phyloP scores from a whole-genome alignment of 2,797 vertebrate species.

The Tapera naevia region DNA sequence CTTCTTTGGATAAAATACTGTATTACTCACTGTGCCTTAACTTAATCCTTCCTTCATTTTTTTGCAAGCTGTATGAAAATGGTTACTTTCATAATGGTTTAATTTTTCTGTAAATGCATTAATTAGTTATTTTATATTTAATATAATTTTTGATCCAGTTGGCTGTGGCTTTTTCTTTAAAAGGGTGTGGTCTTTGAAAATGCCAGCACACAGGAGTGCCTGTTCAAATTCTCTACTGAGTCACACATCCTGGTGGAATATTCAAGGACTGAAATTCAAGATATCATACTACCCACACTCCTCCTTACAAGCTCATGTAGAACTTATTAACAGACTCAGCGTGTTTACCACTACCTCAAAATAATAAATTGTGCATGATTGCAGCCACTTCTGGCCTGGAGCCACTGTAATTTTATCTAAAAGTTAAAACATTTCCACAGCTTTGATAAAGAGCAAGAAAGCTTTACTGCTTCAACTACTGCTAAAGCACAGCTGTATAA shows the following conservation, averaged over 20 bases:
- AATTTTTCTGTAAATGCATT: conserved; percentile 73
- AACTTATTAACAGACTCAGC: neutral
- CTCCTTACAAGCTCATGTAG: neutral
- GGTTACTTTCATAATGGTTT: conserved; percentile 46
- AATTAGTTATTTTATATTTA: conserved; percentile 71
- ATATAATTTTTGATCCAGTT: conserved; percentile 69
- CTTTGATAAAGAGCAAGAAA: neutral
- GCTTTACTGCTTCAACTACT: neutral
- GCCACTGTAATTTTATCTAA: neutral
- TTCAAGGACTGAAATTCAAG: neutral
- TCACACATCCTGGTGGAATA: neutral
- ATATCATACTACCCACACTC: fast-evolving
- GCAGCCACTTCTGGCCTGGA: neutral
- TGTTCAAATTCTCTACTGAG: neutral
- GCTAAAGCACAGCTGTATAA: neutral
- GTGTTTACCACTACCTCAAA: neutral
- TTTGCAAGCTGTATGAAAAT: conserved; percentile 64
- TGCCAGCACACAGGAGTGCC: too few relatives aligned
- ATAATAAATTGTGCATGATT: neutral
- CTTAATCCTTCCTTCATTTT: conserved; percentile 71
- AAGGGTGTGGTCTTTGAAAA: neutral
- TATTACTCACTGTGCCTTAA: conserved; percentile 78
- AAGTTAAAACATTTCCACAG: neutral
- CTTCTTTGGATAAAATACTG: conserved; percentile 49
- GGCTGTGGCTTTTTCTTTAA: conserved; percentile 38